Conservation (phyloP, 2,888 invertebrate genomes). For the Timandra comae region DNA sequence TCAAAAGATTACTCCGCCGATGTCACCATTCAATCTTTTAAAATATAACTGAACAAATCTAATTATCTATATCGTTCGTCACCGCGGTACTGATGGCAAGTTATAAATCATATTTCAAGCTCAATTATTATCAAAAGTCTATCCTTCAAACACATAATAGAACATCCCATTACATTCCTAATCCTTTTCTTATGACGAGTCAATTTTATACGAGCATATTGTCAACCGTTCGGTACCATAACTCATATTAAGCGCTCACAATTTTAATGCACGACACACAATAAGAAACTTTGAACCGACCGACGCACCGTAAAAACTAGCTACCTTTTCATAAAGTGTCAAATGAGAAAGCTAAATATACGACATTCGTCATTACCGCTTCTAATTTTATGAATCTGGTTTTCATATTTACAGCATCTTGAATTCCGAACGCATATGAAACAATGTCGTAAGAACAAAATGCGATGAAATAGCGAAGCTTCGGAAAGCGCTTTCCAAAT, state of each 20-base stretch:
- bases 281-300: slow-evolving; percentile 40
- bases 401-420: slow-evolving; percentile 8
- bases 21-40: slow-evolving; percentile 47
- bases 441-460: slow-evolving; percentile 8
- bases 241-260: slow-evolving; percentile 59
- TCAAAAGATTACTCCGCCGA: slow-evolving; percentile 39
- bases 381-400: slow-evolving; percentile 53
- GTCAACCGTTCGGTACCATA: slow-evolving; percentile 57
- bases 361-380: slow-evolving; percentile 59
- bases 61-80: slow-evolving; percentile 35
- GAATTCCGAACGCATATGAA: slow-evolving; percentile 3
- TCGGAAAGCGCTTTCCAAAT: slow-evolving; percentile 23
- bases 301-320: slow-evolving; percentile 49
- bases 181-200: slow-evolving; percentile 64
- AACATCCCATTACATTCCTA: slow-evolving; percentile 55
- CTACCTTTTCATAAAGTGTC: slow-evolving; percentile 49
- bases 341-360: slow-evolving; percentile 51
- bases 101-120: slow-evolving; percentile 66
- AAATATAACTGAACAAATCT: slow-evolving; percentile 34
- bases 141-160: slow-evolving; percentile 51
- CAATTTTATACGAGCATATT: slow-evolving; percentile 64
- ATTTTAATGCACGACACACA: slow-evolving; percentile 50
- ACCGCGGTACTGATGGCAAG: slow-evolving; percentile 36
- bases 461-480: slow-evolving; percentile 13
- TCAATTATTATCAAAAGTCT: slow-evolving; percentile 64